Percentiles rank a stretch among this genome's conserved stretches.
phyloP scores from a whole-genome alignment of 2,113 vertebrate species.

The Catharus fuscescens region DNA sequence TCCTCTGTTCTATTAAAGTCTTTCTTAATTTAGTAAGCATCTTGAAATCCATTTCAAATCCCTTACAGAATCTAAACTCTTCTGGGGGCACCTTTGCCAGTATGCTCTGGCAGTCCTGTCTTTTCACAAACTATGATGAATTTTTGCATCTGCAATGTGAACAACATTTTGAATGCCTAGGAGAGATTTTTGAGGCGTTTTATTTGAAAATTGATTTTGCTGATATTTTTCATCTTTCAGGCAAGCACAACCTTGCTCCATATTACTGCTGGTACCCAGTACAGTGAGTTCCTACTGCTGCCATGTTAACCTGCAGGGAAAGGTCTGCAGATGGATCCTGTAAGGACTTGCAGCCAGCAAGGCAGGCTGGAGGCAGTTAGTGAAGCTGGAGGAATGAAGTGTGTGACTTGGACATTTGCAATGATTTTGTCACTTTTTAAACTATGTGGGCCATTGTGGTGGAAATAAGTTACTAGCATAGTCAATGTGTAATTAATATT shows the following conservation, averaged over 20 bases:
- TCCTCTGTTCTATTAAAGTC: not conserved
- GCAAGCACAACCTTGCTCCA: not conserved
- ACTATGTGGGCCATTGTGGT: not conserved
- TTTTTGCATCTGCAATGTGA: not conserved
- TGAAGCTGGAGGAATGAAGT: not conserved
- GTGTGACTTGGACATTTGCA: not conserved
- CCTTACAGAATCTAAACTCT: not conserved
- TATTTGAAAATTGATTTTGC: not conserved
- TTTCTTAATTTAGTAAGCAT: not conserved
- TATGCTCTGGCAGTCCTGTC: not conserved
- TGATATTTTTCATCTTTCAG: not conserved
- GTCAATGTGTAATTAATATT: slow-evolving; percentile 44
- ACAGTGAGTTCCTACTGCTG: not conserved
- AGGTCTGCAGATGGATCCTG: not conserved
- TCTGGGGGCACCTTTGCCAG: not conserved
- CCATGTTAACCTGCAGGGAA: not conserved
- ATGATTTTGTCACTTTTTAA: slow-evolving; percentile 14
- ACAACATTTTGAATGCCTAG: not conserved
- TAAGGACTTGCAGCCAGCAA: not conserved
- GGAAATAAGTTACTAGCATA: slow-evolving; percentile 44
- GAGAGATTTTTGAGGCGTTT: not conserved
- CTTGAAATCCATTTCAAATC: not conserved
- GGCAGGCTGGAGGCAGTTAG: not conserved
- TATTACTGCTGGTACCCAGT: not conserved
- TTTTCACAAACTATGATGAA: not conserved